Evolutionary conservation across 1,140 invertebrate species (phyloP), one percentile per base, ranked within the genome.

Genomic region (Penaeus chinensis): DNA sequence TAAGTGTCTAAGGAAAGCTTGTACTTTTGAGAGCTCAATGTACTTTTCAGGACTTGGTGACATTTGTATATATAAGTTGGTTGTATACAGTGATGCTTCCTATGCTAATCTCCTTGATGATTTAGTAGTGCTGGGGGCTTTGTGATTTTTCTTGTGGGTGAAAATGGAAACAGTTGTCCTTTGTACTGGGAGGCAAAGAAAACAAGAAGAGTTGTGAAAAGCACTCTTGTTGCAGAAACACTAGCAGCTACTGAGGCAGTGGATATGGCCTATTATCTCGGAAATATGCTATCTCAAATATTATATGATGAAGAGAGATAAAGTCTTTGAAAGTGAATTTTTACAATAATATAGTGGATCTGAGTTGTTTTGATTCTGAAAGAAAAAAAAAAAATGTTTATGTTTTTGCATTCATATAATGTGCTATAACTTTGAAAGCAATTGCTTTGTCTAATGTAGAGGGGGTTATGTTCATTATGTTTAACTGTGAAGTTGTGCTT

Each of bases 271-370:
- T 32, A 32, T 37, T 82, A 62, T 82, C 80, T 82, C 61, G 54
- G 62, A 20, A 62, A 62, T 27, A 82, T 82, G 80, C 61, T 60
- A 37, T 60, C 47, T 62, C 80, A 82, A 62, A 82, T 82, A 82
- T 63, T 62, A 37, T 82, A 62, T 82, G 62, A 62, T 82, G 42
- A 79, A 4, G 77, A 79, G n/a, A 79, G 77, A 18, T 37, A 54
- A 42, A 37, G 60, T 62, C 10, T 24, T 82, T 2, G 10, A 62
- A 22, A 61, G 27, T 4, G 54, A 24, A 62, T 32, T 10, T 22
- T 20, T 82, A 37, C 54, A 82, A 61, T 37, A 20, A n/a, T 63
- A 18, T 4, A 10, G n/a, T 19, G 1, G 32, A 66, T 66, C 63
- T 3, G 3, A 20, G 19, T 66, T 66, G 19, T 66, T 66, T 66